Conservation (phyloP, 2,888 invertebrate species). For the Clistopyga incitator region DNA sequence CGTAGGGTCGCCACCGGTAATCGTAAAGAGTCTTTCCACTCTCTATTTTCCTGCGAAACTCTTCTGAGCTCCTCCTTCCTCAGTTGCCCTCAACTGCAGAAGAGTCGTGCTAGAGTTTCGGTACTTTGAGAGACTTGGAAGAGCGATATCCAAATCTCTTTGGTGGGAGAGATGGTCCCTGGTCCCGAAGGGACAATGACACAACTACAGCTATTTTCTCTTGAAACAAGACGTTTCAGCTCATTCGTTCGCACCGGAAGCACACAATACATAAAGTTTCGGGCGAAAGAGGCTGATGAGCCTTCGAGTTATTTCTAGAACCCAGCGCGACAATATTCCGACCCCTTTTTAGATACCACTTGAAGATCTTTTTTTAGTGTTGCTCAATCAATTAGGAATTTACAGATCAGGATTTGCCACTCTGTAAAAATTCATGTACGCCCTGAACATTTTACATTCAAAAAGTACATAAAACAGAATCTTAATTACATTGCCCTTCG, state of each 20-base stretch:
- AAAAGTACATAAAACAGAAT: too few species aligned
- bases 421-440: too few species aligned
- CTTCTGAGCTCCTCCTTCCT: constrained; percentile 11
- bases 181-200: constrained; percentile 81
- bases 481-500: too few species aligned
- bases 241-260: constrained; percentile 43
- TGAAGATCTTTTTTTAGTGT: background rate
- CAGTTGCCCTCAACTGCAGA: constrained; percentile 14
- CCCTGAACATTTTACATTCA: too few species aligned
- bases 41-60: constrained; percentile 15
- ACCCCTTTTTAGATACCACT: background rate
- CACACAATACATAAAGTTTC: constrained; percentile 50
- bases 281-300: constrained; percentile 3
- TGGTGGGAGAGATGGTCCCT: constrained; percentile 51
- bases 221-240: constrained; percentile 61
- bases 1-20: background rate
- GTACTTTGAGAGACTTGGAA: constrained; percentile 23
- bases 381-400: too few species aligned
- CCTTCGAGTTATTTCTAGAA: constrained; percentile 17
- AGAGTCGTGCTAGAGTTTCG: constrained; percentile 31
- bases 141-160: constrained; percentile 23
- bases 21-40: constrained; percentile 60
- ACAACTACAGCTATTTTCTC: constrained; percentile 74
- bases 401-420: too few species aligned
- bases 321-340: background rate